phyloP scores from a whole-genome alignment of 1,140 invertebrate species.

The Chlorops oryzae region DNA sequence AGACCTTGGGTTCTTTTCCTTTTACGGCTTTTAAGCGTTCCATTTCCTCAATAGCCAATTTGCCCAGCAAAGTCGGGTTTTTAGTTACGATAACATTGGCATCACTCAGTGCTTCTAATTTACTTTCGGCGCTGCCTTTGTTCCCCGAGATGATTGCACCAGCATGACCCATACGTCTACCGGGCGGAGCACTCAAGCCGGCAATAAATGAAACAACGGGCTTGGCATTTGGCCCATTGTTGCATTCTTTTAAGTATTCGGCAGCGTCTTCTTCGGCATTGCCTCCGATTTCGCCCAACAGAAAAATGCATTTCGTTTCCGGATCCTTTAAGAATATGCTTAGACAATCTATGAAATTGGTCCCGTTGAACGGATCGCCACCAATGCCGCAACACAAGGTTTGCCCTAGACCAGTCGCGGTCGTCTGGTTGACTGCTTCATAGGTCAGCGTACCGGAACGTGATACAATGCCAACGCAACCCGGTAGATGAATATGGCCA shows the following conservation, averaged over 20 bases:
- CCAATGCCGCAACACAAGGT: constrained; percentile 97
- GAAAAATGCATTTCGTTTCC: constrained; percentile 89
- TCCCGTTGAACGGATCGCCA: constrained; percentile 99
- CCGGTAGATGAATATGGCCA: constrained; percentile 89
- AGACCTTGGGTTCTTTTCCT: background rate
- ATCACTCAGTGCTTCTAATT: constrained; percentile 90
- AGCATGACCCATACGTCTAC: constrained; percentile 98
- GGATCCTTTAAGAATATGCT: constrained; percentile 91
- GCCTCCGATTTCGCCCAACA: constrained; percentile 99
- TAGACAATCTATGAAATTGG: constrained; percentile 98
- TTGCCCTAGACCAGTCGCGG: constrained; percentile 87
- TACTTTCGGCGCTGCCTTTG: constrained; percentile 94
- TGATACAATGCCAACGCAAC: constrained; percentile 92
- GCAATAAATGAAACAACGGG: constrained; percentile 98
- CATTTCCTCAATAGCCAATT: constrained; percentile 78
- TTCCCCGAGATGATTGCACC: constrained; percentile 99
- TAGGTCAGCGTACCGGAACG: constrained; percentile 97
- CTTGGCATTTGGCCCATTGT: constrained; percentile 80
- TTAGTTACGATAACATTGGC: constrained; percentile 85
- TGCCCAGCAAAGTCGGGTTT: constrained; percentile 93
- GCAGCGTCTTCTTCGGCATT: constrained; percentile 94
- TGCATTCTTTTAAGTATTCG: constrained; percentile 85
- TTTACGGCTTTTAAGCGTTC: constrained; percentile 22
- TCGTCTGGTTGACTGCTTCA: constrained; percentile 96
- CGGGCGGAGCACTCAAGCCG: constrained; percentile 93